Conservation (phyloP, 2,888 invertebrate species). For the Ferrisia virgata region DNA sequence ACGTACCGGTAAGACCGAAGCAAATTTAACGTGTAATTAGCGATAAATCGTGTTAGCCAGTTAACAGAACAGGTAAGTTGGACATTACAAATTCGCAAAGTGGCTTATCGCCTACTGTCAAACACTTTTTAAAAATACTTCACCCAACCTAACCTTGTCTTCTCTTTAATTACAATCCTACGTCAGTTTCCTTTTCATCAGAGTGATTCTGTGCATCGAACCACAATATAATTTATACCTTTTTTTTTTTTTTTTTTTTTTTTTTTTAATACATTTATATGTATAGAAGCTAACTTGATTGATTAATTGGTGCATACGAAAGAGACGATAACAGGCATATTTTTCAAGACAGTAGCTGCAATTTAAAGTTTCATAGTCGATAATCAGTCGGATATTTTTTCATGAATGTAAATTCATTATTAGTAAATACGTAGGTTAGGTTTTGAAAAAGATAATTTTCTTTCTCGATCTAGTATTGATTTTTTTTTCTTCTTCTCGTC, state of each 20-base stretch:
- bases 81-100: background rate
- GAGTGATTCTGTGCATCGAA: background rate
- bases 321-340: background rate
- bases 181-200: background rate
- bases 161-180: background rate
- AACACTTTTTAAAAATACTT: background rate
- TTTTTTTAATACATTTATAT: no score
- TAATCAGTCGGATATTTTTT: background rate
- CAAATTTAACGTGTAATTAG: slow-evolving; percentile 30
- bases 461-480: background rate
- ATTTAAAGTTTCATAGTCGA: background rate
- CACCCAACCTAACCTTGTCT: background rate
- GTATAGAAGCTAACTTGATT: background rate
- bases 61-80: background rate
- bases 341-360: background rate
- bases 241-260: no score
- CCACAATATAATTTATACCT: background rate
- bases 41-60: slow-evolving; percentile 17
- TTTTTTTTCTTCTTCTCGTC: background rate
- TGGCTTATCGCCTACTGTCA: background rate
- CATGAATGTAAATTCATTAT: background rate
- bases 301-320: background rate
- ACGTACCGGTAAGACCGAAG: background rate
- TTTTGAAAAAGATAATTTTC: background rate
- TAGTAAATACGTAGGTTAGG: background rate